Evolutionary conservation across 2,113 vertebrate species (phyloP).

Genomic region (Pygoscelis antarcticus): DNA sequence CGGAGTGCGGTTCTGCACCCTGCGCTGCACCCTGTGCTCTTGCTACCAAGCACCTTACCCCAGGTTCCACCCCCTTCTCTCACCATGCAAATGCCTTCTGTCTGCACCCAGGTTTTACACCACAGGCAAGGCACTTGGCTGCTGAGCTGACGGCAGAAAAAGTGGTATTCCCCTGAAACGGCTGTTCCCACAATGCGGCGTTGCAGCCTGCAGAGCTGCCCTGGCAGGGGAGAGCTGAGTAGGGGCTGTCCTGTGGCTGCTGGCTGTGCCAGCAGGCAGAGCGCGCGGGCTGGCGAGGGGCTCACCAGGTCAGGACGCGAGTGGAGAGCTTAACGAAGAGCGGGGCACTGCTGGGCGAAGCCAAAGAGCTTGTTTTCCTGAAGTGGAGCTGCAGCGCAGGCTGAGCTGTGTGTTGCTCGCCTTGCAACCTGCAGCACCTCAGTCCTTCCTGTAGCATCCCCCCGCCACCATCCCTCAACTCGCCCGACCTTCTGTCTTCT

Average conservation of each 20-base stretch:
- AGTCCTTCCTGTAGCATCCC: background rate
- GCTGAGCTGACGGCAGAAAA: background rate
- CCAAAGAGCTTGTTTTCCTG: background rate
- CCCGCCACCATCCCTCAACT: background rate
- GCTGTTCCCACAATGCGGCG: accelerated
- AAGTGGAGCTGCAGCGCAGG: background rate
- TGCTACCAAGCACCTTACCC: accelerated
- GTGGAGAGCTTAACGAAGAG: background rate
- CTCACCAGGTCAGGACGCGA: accelerated
- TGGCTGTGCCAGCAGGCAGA: accelerated
- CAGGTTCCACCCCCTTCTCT: background rate
- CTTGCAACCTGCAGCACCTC: background rate
- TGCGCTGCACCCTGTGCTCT: background rate
- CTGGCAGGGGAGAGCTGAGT: accelerated
- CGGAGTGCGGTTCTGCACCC: accelerated
- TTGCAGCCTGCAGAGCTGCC: background rate
- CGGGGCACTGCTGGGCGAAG: background rate
- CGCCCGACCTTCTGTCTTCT: constrained; percentile 50
- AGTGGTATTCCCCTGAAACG: accelerated
- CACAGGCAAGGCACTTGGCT: background rate
- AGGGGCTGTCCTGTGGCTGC: background rate
- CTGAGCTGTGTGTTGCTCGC: background rate
- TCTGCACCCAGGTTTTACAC: background rate
- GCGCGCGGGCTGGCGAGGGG: accelerated
- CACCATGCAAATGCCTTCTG: background rate